A percentile compares a stretch with the other conserved stretches of the same genome.
These are phyloP conservation scores for Dolichopus griseipennis DNA, from an alignment of 2,888 invertebrate species.

Conservation along the genomic window DNA sequence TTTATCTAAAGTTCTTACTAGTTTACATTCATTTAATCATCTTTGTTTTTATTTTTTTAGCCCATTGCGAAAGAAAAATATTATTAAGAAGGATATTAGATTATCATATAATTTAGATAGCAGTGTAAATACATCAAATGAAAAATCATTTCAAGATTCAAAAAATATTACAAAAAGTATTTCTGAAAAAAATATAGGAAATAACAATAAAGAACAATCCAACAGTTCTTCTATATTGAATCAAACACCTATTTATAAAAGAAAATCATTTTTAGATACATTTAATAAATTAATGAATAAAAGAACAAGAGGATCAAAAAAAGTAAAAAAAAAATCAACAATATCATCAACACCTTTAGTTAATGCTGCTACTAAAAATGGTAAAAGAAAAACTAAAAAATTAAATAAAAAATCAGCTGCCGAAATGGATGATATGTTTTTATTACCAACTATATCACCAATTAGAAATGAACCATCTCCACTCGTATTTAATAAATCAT, in stretches of 20 bases:
- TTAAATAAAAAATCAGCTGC: background rate
- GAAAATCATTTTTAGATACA: background rate
- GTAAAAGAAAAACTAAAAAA: background rate
- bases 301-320: background rate
- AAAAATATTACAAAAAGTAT: too few species aligned
- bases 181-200: too few species aligned
- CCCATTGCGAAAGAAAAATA: background rate
- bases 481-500: background rate
- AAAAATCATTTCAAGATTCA: background rate
- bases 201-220: too few species aligned
- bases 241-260: background rate
- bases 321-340: background rate
- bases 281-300: background rate
- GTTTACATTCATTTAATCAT: too few species aligned
- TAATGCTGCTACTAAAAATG: background rate
- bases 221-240: background rate
- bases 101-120: background rate
- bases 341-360: background rate
- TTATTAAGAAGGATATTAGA: background rate
- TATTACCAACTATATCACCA: background rate
- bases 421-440: background rate
- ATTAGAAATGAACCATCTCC: background rate
- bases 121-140: background rate
- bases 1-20: too few species aligned
- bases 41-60: background rate